Evolutionary conservation across 2,113 vertebrate species (phyloP).

Genomic region (Myotis brandtii): DNA sequence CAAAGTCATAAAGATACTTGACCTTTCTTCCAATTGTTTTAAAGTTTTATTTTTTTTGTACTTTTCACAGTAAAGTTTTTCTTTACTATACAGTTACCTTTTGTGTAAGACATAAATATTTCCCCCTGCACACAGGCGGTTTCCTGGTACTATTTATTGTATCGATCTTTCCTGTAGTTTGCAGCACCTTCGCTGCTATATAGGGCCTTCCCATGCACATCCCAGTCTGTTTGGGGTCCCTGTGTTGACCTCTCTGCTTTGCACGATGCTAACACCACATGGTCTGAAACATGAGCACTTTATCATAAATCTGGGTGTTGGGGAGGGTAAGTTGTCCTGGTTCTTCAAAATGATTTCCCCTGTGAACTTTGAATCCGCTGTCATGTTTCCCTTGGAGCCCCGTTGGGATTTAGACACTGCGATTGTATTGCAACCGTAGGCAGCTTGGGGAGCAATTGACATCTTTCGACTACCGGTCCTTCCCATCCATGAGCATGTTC

Average conservation of each 20-base stretch:
- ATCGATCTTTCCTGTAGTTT: rapidly evolving
- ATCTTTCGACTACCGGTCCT: not conserved
- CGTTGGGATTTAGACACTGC: not conserved
- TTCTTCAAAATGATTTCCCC: conserved; percentile 38
- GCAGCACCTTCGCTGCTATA: rapidly evolving
- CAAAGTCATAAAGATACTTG: not conserved
- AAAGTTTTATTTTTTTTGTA: conserved; percentile 6
- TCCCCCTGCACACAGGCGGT: too few relatives aligned
- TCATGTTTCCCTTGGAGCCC: not conserved
- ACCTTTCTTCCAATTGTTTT: not conserved
- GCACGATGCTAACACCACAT: rapidly evolving
- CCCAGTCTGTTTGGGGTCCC: not conserved
- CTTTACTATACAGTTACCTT: not conserved
- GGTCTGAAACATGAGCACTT: not conserved
- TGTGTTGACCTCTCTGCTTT: not conserved
- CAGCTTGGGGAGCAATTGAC: not conserved
- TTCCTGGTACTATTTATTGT: not conserved
- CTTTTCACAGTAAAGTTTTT: not conserved
- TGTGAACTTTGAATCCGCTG: not conserved
- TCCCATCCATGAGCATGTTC: not conserved
- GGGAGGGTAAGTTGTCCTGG: not conserved
- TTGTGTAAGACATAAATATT: not conserved
- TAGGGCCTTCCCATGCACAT: rapidly evolving
- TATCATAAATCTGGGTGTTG: not conserved
- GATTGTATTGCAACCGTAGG: not conserved